Evolutionary conservation across 2,888 invertebrate species (phyloP), one percentile per base, ranked within the genome.

Genomic region (Actias luna): DNA sequence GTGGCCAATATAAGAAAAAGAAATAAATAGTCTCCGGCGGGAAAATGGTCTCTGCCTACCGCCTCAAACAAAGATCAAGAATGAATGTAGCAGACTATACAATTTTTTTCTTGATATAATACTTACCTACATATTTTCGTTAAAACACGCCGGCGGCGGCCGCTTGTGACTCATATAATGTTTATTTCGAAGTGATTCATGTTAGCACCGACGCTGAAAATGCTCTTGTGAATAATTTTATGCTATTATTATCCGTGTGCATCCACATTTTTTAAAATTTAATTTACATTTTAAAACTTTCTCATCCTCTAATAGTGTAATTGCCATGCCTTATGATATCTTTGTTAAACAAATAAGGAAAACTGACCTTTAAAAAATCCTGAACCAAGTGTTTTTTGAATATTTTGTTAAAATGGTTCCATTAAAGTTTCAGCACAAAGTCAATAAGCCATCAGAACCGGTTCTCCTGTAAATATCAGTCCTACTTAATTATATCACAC

Each of bases 171-270:
- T 79, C 79, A 78, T 62, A 65, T 63, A 66, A 71, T 79, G 72
- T 78, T 78, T 78, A 78, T 78, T 78, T 76, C 69, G 61, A 72
- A 73, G 73, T 78, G 79, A 79, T 71, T 79, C 79, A 79, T 70
- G 69, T 77, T 68, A 70, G 70, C 75, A 67, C 68, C 67, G 64
- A 59, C 65, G 64, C 69, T 64, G 69, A 63, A 71, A 72, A 72
- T 67, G 67, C 73, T 69, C 59, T 59, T 57, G 68, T 73, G 78
- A 77, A 77, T 73, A 74, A 76, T 73, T 71, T 72, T 64, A 42
- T 62, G 61, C 65, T 70, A 73, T 72, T 74, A 68, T 67, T 72
- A 68, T 64, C 55, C 61, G 62, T 46, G 35, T 61, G 58, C 64
- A 58, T 58, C 50, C 58, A 61, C 14, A 64, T 64, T 61, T 61